These are phyloP conservation scores for Leptinotarsa peninsularis DNA, from an alignment of 2,888 invertebrate species.

Conservation along the genomic window DNA sequence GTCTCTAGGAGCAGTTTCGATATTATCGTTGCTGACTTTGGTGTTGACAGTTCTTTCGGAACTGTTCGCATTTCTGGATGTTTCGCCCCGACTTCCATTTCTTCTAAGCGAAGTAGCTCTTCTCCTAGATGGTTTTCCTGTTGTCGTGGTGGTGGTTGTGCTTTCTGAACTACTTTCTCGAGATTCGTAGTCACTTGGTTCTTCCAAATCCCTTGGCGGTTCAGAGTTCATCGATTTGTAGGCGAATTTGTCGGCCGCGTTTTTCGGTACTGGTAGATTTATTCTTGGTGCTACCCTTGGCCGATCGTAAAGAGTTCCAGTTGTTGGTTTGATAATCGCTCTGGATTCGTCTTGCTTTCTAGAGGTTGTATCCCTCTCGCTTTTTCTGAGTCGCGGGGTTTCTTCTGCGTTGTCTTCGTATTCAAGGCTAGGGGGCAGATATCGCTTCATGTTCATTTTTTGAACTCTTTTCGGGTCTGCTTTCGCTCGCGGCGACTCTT, in stretches of 20 bases:
- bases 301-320: constrained; percentile 77
- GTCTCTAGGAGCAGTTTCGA: not conserved
- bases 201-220: constrained; percentile 46
- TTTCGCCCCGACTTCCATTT: not conserved
- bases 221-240: constrained; percentile 71
- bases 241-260: constrained; percentile 79
- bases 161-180: constrained; percentile 47
- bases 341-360: constrained; percentile 42
- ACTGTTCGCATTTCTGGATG: constrained; percentile 12
- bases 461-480: not conserved
- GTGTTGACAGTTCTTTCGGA: constrained; percentile 72
- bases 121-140: not conserved
- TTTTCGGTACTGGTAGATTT: constrained; percentile 82
- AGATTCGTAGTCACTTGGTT: constrained; percentile 71
- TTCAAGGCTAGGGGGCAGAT: constrained; percentile 47
- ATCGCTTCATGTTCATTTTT: constrained; percentile 12
- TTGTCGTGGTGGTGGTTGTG: constrained; percentile 45
- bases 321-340: constrained; percentile 73
- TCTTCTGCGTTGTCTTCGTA: constrained; percentile 60
- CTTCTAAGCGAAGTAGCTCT: not conserved
- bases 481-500: constrained; percentile 46
- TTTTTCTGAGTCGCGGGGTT: constrained; percentile 48
- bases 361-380: constrained; percentile 33
- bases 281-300: constrained; percentile 84
- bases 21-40: constrained; percentile 48